Conservation (phyloP, 2,113 vertebrate genomes). For the Bos taurus region DNA sequence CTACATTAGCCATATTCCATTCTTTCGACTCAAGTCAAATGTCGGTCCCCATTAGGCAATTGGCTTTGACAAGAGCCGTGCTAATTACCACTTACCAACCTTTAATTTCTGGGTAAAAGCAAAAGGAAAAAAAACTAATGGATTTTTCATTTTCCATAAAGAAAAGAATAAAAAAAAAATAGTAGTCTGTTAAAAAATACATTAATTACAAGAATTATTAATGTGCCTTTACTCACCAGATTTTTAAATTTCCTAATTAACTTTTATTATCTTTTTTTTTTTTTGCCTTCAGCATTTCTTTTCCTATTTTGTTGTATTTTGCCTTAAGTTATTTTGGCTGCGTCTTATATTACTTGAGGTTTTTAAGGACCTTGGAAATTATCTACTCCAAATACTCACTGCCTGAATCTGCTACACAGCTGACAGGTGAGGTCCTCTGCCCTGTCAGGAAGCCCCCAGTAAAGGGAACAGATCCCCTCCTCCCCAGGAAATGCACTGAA, state of each 20-base stretch:
- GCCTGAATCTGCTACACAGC: neutral
- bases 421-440: neutral
- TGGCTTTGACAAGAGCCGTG: conserved; percentile 46
- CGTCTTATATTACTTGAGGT: neutral
- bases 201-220: conserved; percentile 39
- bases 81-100: conserved; percentile 62
- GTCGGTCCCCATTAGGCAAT: conserved; percentile 43
- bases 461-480: neutral
- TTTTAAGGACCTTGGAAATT: neutral
- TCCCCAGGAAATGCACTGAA: neutral
- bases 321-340: conserved; percentile 13
- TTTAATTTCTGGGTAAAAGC: conserved; percentile 60
- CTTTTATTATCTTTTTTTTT: neutral
- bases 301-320: neutral
- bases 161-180: conserved; percentile 56
- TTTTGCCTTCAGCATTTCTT: neutral
- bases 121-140: conserved; percentile 45
- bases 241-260: conserved; percentile 47
- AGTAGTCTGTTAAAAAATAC: neutral
- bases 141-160: conserved; percentile 65
- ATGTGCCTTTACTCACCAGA: neutral
- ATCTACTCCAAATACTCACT: neutral
- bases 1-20: neutral
- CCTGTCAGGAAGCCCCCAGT: neutral
- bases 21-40: conserved; percentile 22